Percentiles rank a stretch among this genome's conserved stretches.
Conservation (phyloP, 2,113 vertebrate species). For the Hippocampus mohnikei region DNA sequence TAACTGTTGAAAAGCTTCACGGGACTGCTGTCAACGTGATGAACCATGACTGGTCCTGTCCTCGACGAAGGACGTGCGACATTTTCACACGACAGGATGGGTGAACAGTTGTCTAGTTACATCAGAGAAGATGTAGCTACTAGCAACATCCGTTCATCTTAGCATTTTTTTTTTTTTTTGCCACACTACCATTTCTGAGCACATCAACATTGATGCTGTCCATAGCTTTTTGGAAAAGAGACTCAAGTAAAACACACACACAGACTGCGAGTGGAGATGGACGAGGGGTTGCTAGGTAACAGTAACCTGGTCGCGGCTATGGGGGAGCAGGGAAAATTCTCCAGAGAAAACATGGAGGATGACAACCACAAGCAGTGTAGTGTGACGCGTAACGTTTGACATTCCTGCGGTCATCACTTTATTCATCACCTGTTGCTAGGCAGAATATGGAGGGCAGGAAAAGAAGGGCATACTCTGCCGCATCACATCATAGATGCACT, state of each 20-base stretch:
- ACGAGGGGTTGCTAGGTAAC: conserved; percentile 70
- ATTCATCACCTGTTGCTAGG: not conserved
- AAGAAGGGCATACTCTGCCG: not conserved
- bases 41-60: conserved; percentile 3
- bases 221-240: conserved; percentile 4
- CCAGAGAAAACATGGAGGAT: conserved; percentile 9
- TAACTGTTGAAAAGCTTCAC: not conserved
- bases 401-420: not conserved
- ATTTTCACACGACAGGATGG: conserved; percentile 19
- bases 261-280: conserved; percentile 27
- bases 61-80: conserved; percentile 33
- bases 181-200: not conserved
- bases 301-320: conserved; percentile 54
- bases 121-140: too few species aligned
- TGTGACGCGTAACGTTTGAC: not conserved
- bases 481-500: too few species aligned
- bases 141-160: not conserved
- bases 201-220: conserved; percentile 30
- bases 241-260: not conserved
- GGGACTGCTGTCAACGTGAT: not conserved
- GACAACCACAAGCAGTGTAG: not conserved
- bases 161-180: not conserved
- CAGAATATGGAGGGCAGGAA: not conserved
- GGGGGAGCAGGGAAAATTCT: conserved; percentile 51
- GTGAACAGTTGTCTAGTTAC: conserved; percentile 6